Evolutionary conservation across 2,113 vertebrate genomes (phyloP), one percentile per base, ranked within the genome.

Genomic region (Crotalus viridis): DNA sequence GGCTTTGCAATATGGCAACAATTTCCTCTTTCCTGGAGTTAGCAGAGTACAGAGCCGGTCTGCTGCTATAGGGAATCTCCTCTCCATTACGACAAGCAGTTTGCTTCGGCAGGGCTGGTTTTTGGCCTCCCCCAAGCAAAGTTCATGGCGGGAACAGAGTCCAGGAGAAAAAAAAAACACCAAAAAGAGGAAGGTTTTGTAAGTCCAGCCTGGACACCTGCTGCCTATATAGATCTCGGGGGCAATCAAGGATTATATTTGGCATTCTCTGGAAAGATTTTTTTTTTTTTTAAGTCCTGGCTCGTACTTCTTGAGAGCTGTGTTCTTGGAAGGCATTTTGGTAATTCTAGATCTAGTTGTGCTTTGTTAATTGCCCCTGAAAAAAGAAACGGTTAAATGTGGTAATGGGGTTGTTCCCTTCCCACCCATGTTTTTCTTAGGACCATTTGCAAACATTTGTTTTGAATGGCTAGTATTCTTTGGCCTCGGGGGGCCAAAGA

Each of bases 241-340:
- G 6, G 59, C 52, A 26, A 8, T 48, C 46, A 4, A 85, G 59
- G 85, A 88, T 33, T 61, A 48, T 21, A 19, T 57, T 52, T 86
- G 88, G 10, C 74, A 43, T 89, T 52, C 74, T 87, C 19, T 33
- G 57, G 69, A 33, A 64, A 33, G 2, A 0, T 86, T 4, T 93
- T 92, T 51, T 51, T 51, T 39, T 51, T 9, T 51, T 51, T 51
- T 51, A 1, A 88, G 28, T 6, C 15, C 26, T 21, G 24, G 26
- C 56, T 55, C 74, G 2, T 3, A 69, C 89, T 57, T 28, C 89
- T 57, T 26, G 4, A 26, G 48, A 89, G 2, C 93, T 33, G 43
- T 93, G 89, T 59, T 43, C 85, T 90, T 86, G 89, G 92, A 96
- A 57, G 56, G 55, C 28, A 64, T 69, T 51, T 51, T 91, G 93